Percentiles rank a stretch among this genome's conserved stretches.
phyloP scores from a whole-genome alignment of 2,888 invertebrate species.

The Stenichneumon culpator region DNA sequence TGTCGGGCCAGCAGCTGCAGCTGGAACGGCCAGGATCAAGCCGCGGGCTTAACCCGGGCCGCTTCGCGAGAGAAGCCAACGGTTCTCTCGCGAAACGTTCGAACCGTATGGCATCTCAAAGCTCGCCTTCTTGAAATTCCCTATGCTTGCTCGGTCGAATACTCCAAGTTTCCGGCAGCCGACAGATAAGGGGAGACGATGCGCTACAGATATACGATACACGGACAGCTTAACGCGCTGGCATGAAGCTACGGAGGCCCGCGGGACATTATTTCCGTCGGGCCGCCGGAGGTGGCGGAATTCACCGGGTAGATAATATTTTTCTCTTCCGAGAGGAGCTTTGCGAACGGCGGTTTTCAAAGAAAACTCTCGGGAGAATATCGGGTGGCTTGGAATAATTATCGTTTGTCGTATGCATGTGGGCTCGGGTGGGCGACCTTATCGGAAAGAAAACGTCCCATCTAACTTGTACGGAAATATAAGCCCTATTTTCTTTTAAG shows the following conservation, averaged over 20 bases:
- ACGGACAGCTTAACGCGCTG: neutral
- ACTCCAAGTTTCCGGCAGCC: slow-evolving; percentile 64
- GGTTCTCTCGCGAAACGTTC: slow-evolving; percentile 39
- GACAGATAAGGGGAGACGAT: slow-evolving; percentile 13
- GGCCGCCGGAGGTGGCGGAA: neutral
- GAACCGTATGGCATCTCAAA: slow-evolving; percentile 9
- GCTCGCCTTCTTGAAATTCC: slow-evolving; percentile 49
- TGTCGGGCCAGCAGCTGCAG: slow-evolving; percentile 23
- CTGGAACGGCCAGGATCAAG: slow-evolving; percentile 25
- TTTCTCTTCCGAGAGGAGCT: neutral
- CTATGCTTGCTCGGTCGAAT: slow-evolving; percentile 56
- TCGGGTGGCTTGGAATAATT: neutral
- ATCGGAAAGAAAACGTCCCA: no score
- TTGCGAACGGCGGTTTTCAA: neutral
- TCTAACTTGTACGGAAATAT: no score
- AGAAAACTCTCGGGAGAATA: neutral
- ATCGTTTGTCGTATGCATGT: neutral
- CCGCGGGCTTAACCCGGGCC: slow-evolving; percentile 23
- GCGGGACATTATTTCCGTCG: neutral
- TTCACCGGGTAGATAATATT: slow-evolving; percentile 5
- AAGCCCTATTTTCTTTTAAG: no score
- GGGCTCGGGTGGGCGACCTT: neutral
- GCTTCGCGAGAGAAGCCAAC: slow-evolving; percentile 11
- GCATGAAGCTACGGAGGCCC: neutral
- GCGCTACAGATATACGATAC: slow-evolving; percentile 12